A percentile compares a stretch with the other conserved stretches of the same genome.
These are phyloP conservation scores for Triplophysa bombifrons DNA, from an alignment of 2,797 vertebrate species.

Conservation along the genomic window DNA sequence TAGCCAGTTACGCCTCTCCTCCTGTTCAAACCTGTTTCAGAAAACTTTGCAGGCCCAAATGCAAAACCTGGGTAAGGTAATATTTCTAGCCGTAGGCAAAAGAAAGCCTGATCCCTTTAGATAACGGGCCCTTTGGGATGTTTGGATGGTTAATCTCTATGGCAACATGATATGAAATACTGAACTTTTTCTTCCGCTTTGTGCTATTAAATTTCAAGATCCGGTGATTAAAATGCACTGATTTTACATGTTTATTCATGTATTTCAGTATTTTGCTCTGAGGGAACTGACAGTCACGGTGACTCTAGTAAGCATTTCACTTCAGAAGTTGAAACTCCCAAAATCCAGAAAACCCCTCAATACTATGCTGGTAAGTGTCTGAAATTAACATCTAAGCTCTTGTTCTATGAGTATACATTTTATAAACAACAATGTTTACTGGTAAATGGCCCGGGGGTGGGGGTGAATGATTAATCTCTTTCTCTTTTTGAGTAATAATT, in stretches of 20 bases:
- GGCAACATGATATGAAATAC: neutral
- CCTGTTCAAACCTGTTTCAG: conserved; percentile 37
- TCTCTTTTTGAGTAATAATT: neutral
- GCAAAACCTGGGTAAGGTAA: too few species aligned
- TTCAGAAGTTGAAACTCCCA: conserved; percentile 6
- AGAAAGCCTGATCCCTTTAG: neutral
- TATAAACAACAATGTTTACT: too few species aligned
- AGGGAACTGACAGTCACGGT: neutral
- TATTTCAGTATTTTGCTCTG: conserved; percentile 22
- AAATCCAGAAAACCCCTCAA: conserved; percentile 22
- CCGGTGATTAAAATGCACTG: neutral
- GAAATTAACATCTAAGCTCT: neutral
- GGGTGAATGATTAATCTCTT: neutral
- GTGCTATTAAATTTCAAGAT: neutral
- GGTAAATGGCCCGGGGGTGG: neutral
- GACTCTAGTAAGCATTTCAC: neutral
- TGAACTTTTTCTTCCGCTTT: neutral
- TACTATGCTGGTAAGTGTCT: conserved; percentile 46
- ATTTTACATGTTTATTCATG: neutral
- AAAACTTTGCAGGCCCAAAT: neutral
- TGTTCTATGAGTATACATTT: neutral
- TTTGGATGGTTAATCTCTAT: neutral
- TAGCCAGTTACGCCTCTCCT: conserved; percentile 7
- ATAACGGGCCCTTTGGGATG: neutral
- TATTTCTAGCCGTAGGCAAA: conserved; percentile 12